Evolutionary conservation across 1,140 invertebrate genomes (phyloP).

Genomic region (Drosophila punjabiensis): DNA sequence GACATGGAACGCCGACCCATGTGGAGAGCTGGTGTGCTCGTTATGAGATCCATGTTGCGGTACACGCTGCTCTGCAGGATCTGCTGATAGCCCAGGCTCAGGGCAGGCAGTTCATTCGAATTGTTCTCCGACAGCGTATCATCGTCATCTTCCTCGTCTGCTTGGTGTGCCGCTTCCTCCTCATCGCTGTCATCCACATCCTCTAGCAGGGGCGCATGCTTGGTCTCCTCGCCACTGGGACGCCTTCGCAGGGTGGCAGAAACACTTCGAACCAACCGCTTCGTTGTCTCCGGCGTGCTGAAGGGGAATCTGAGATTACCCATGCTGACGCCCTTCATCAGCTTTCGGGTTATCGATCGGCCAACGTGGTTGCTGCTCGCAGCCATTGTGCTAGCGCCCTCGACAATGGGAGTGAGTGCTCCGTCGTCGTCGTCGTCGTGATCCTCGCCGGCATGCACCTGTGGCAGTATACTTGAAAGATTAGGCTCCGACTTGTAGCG

Average conservation of each 20-base stretch:
- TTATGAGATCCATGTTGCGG: slow-evolving; percentile 80
- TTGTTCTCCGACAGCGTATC: slow-evolving; percentile 65
- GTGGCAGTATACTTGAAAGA: slow-evolving; percentile 67
- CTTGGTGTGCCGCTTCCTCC: slow-evolving; percentile 34
- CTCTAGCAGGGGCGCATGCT: slow-evolving; percentile 59
- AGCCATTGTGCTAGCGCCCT: slow-evolving; percentile 42
- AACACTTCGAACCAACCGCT: slow-evolving; percentile 75
- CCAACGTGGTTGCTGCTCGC: slow-evolving; percentile 50
- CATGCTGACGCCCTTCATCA: slow-evolving; percentile 85
- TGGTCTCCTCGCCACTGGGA: slow-evolving; percentile 61
- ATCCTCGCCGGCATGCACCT: slow-evolving; percentile 42
- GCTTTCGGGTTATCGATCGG: slow-evolving; percentile 72
- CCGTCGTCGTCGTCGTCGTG: slow-evolving; percentile 43
- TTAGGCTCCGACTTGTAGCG: slow-evolving; percentile 84
- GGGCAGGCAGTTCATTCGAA: slow-evolving; percentile 56
- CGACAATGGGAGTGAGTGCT: slow-evolving; percentile 67
- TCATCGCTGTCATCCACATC: slow-evolving; percentile 67
- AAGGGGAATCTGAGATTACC: slow-evolving; percentile 79
- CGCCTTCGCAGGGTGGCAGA: slow-evolving; percentile 70
- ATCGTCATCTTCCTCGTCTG: slow-evolving; percentile 38
- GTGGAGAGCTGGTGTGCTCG: slow-evolving; percentile 78
- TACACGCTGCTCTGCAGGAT: slow-evolving; percentile 73
- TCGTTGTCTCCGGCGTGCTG: slow-evolving; percentile 77
- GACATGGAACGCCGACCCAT: slow-evolving; percentile 92
- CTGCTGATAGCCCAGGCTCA: slow-evolving; percentile 56